These are phyloP conservation scores for Plebejus argus DNA, from an alignment of 2,888 invertebrate species.

Conservation along the genomic window DNA sequence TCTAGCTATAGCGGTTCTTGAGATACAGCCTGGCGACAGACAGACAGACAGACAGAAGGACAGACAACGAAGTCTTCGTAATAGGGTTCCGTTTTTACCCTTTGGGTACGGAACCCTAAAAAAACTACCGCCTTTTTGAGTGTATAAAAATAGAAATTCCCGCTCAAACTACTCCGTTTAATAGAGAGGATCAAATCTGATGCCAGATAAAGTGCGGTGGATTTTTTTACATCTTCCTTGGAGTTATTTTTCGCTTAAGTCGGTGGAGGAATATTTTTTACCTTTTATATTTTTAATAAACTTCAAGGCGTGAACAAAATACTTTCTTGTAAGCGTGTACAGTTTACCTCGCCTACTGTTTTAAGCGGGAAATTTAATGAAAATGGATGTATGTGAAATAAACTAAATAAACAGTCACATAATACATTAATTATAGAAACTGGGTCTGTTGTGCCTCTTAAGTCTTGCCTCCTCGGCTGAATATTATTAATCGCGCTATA, in stretches of 20 bases:
- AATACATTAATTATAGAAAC: background rate
- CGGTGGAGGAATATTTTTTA: slow-evolving; percentile 15
- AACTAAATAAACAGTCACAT: too few relatives aligned
- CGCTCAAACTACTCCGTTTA: slow-evolving; percentile 28
- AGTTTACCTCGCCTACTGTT: background rate
- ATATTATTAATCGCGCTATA: background rate
- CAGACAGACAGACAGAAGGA: too few relatives aligned
- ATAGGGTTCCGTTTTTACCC: too few relatives aligned
- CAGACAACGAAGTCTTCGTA: too few relatives aligned
- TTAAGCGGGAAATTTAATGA: background rate
- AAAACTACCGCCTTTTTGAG: background rate
- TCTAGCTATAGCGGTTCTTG: too few relatives aligned
- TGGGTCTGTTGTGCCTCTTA: background rate
- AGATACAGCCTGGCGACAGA: too few relatives aligned
- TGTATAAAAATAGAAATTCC: slow-evolving; percentile 13
- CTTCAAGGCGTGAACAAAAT: background rate
- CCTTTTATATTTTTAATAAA: slow-evolving; percentile 32
- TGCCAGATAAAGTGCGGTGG: slow-evolving; percentile 32
- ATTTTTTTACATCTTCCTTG: slow-evolving; percentile 29
- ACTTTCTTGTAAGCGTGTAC: background rate
- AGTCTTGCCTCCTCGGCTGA: background rate
- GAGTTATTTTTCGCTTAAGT: slow-evolving; percentile 34
- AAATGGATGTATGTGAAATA: too few relatives aligned
- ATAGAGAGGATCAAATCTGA: slow-evolving; percentile 34
- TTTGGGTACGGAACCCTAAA: too few relatives aligned